These are phyloP conservation scores for Tragelaphus scriptus DNA, from an alignment of 2,113 vertebrate genomes.

Conservation along the genomic window DNA sequence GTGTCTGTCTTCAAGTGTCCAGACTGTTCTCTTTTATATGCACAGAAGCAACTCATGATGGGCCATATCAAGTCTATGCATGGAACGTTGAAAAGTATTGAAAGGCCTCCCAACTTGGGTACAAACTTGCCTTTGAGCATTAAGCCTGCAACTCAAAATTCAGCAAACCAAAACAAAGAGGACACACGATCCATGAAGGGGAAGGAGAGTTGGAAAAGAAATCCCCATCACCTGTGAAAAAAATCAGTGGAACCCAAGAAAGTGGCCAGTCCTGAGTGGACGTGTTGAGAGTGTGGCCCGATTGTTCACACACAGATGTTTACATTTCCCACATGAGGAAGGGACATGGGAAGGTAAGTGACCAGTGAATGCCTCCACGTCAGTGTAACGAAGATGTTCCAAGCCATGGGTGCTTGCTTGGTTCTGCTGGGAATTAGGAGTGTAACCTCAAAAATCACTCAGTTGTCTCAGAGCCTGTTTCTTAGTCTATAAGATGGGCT, in stretches of 20 bases:
- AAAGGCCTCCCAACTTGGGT: slow-evolving; percentile 93
- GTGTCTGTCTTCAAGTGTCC: slow-evolving; percentile 98
- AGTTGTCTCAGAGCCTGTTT: background rate
- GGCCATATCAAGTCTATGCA: slow-evolving; percentile 98
- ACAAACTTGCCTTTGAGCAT: slow-evolving; percentile 91
- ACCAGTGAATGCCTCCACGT: background rate
- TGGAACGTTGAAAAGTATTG: slow-evolving; percentile 90
- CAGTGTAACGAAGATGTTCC: background rate
- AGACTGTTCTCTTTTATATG: slow-evolving; percentile 94
- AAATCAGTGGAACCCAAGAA: slow-evolving; percentile 82
- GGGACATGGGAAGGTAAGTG: slow-evolving; percentile 90
- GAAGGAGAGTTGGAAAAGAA: slow-evolving; percentile 88
- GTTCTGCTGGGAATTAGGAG: background rate
- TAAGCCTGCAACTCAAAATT: slow-evolving; percentile 89
- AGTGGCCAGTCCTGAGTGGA: slow-evolving; percentile 85
- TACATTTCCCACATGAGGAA: slow-evolving; percentile 93
- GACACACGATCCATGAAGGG: slow-evolving; percentile 81
- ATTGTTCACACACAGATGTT: slow-evolving; percentile 88
- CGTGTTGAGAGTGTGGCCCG: slow-evolving; percentile 90
- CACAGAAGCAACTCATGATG: slow-evolving; percentile 98
- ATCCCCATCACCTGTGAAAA: slow-evolving; percentile 79
- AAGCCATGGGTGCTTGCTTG: background rate
- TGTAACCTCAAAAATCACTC: background rate
- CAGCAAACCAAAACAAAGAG: slow-evolving; percentile 84
- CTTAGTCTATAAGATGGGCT: background rate